phyloP scores from a whole-genome alignment of 2,113 vertebrate genomes.

The Salminus brasiliensis region DNA sequence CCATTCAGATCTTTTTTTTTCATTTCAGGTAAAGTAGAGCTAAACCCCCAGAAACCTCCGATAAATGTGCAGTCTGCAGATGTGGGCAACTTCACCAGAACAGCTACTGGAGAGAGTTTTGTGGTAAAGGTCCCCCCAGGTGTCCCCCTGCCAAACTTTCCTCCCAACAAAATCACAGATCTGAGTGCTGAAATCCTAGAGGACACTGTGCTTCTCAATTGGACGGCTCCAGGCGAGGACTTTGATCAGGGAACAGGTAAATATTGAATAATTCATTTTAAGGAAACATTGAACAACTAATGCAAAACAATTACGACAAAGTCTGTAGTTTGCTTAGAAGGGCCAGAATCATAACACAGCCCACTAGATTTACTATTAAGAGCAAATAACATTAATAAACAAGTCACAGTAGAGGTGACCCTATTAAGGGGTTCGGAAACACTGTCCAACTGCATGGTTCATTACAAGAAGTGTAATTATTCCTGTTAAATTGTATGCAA shows the following conservation, averaged over 20 bases:
- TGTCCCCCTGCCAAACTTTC: conserved; percentile 56
- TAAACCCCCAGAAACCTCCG: conserved; percentile 65
- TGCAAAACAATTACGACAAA: too few species aligned
- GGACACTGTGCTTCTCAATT: conserved; percentile 61
- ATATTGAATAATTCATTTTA: background rate
- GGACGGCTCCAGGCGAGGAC: conserved; percentile 73
- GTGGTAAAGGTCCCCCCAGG: conserved; percentile 36
- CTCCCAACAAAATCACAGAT: conserved; percentile 72
- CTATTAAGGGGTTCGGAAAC: too few species aligned
- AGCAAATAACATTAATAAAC: too few species aligned
- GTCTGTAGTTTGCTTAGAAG: too few species aligned
- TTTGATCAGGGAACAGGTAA: conserved; percentile 70
- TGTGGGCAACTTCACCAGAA: conserved; percentile 61
- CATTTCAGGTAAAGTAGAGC: conserved; percentile 63
- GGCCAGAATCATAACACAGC: too few species aligned
- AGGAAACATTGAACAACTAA: too few species aligned
- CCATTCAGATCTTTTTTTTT: background rate
- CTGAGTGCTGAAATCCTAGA: conserved; percentile 59
- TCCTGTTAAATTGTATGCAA: too few species aligned
- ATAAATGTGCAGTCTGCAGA: conserved; percentile 33
- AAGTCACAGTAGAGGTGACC: too few species aligned
- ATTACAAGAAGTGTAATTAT: too few species aligned
- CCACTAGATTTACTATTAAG: too few species aligned
- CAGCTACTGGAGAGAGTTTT: conserved; percentile 66
- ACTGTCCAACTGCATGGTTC: too few species aligned